A percentile compares a stretch with the other conserved stretches of the same genome.
phyloP scores from a whole-genome alignment of 2,113 vertebrate genomes.

The Anolis sagrei region DNA sequence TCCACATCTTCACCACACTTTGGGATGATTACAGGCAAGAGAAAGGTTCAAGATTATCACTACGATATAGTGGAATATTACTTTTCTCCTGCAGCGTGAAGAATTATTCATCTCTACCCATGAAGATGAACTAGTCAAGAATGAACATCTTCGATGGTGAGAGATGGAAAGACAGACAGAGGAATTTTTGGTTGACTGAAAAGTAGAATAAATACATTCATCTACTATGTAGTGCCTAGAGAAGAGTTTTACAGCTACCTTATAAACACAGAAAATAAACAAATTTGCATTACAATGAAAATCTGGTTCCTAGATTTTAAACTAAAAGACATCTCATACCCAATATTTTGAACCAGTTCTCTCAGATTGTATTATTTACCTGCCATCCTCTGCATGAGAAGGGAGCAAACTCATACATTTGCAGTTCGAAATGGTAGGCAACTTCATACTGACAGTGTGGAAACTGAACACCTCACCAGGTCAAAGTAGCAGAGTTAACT shows the following conservation, averaged over 20 bases:
- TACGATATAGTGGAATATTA: too few relatives aligned
- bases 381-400: background rate
- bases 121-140: too few relatives aligned
- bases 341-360: background rate
- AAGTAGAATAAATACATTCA: background rate
- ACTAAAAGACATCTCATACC: background rate
- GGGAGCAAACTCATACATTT: background rate
- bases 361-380: background rate
- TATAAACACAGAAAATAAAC: background rate
- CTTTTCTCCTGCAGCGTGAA: too few relatives aligned
- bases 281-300: background rate
- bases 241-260: background rate
- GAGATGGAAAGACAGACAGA: background rate
- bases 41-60: too few relatives aligned
- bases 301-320: background rate
- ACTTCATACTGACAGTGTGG: conserved; percentile 10
- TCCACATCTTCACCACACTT: too few relatives aligned
- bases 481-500: background rate
- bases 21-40: too few relatives aligned
- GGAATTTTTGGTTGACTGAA: background rate
- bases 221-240: background rate
- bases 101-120: too few relatives aligned
- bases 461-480: background rate
- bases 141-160: background rate
- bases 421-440: background rate